Base-by-base conservation (phyloP, 2,888 invertebrate species). In the Dichetophora obliterata region DNA sequence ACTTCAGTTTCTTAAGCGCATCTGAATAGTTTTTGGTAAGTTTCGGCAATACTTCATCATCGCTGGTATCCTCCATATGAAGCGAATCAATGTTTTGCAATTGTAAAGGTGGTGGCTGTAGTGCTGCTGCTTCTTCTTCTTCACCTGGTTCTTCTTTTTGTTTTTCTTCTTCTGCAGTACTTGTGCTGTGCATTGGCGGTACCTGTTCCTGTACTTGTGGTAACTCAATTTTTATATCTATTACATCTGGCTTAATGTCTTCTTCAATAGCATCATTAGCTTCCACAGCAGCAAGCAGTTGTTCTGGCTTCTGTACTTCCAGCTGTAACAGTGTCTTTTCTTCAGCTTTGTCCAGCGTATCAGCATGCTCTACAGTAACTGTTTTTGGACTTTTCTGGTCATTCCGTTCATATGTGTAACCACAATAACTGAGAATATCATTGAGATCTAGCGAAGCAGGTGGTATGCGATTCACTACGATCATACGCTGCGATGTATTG, bases 401-500 rank as follows among this genome's bases (percentile, higher is more conserved):
- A 5, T 8, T 37, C 8, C 6, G 4, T 37, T 8, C 6, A 37
- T 86, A 85, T 68, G 83, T 80, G 3, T 87, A 81, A 9, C 87
- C 82, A 37, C 87, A 87, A 70, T 85, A 87, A 79, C 87, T 87
- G 37, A 87, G 82, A 34, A 87, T 87, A 43, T 87, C 86, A 3
- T 86, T 85, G 27, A 87, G 77, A 68, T 87, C 87, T 48, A 87
- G 75, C 4, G 86, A 86, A 4, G 87, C 75, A 4, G 83, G 85
- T 2, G 86, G 84, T 3, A 84, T 81, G 2, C 85, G 82, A 3
- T 71, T 75, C 31, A 77, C 43, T 5, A 79, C 54, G 0, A 79
- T 77, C 4, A 82, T 81, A 4, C 81, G 80, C 24, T 83, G 82
- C 0, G 83, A 81, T 1, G 65, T 52, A 22, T 54, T 31, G 8